phyloP scores from a whole-genome alignment of 2,113 vertebrate species.

The Capreolus pygargus region DNA sequence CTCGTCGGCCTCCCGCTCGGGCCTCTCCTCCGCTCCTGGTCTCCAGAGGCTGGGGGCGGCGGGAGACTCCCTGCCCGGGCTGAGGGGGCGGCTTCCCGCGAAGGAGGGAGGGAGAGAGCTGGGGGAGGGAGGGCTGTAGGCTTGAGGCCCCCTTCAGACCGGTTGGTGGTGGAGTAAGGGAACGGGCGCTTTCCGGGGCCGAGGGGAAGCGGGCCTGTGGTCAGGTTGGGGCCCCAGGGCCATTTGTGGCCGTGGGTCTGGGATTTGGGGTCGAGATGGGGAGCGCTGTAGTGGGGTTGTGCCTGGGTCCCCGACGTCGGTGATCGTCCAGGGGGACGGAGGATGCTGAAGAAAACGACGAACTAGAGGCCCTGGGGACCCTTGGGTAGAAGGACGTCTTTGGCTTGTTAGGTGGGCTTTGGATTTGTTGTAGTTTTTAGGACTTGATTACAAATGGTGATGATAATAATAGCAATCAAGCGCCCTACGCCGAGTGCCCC shows the following conservation, averaged over 20 bases:
- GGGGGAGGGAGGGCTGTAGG: neutral
- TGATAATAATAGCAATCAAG: conserved; percentile 52
- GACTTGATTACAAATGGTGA: conserved; percentile 40
- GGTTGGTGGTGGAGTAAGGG: neutral
- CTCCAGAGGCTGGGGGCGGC: neutral
- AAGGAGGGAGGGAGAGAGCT: neutral
- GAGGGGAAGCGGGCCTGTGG: neutral
- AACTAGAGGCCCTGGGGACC: neutral
- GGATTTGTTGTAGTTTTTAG: conserved; percentile 23
- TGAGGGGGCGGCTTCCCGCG: conserved; percentile 46
- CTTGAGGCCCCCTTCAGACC: neutral
- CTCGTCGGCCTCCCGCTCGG: neutral
- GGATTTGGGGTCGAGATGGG: neutral
- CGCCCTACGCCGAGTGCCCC: neutral
- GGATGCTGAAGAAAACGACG: neutral
- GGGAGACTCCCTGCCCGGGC: conserved; percentile 14
- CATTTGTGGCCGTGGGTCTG: neutral
- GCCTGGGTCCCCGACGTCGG: neutral
- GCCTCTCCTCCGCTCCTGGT: neutral
- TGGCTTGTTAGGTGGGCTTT: conserved; percentile 21
- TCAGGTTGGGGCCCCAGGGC: neutral
- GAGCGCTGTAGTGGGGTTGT: neutral
- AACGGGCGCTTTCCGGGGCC: conserved; percentile 13
- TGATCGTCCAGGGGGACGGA: neutral
- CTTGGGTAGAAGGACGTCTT: neutral